phyloP scores from a whole-genome alignment of 2,113 vertebrate genomes.

The Triplophysa tibetana region DNA sequence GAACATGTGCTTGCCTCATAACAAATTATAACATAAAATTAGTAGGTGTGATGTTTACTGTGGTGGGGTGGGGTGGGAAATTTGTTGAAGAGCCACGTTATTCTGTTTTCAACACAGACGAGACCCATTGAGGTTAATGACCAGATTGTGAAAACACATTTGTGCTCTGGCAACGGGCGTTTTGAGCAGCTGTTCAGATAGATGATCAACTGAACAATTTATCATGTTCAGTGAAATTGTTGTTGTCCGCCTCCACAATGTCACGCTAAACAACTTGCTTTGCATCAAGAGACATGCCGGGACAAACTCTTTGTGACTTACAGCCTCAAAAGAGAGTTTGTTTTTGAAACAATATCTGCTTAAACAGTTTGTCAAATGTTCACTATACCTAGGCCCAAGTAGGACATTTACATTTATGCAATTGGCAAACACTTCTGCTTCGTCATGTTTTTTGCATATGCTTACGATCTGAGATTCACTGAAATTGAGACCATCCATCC shows the following conservation, averaged over 20 bases:
- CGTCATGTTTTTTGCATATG: background rate
- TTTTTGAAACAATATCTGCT: slow-evolving; percentile 22
- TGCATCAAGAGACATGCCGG: slow-evolving; percentile 19
- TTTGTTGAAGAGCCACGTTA: slow-evolving; percentile 21
- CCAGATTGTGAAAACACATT: slow-evolving; percentile 45
- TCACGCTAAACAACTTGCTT: slow-evolving; percentile 37
- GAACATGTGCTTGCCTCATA: slow-evolving; percentile 11
- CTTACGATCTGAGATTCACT: slow-evolving; percentile 15
- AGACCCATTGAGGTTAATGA: slow-evolving; percentile 57
- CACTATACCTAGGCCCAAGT: too few relatives aligned
- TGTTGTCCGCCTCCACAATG: slow-evolving; percentile 33
- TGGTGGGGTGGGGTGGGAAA: background rate
- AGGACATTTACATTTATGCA: too few relatives aligned
- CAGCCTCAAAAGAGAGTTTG: background rate
- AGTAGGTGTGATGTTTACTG: slow-evolving; percentile 14
- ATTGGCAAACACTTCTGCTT: too few relatives aligned
- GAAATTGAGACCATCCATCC: background rate
- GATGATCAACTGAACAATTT: slow-evolving; percentile 46
- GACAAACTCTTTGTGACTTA: background rate
- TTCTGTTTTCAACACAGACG: slow-evolving; percentile 34
- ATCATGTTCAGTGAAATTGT: slow-evolving; percentile 46
- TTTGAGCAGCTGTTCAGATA: slow-evolving; percentile 52
- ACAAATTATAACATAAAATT: slow-evolving; percentile 18
- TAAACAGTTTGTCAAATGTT: background rate
- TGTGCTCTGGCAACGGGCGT: slow-evolving; percentile 51